phyloP scores from a whole-genome alignment of 2,113 vertebrate species.

The Morone chrysops region DNA sequence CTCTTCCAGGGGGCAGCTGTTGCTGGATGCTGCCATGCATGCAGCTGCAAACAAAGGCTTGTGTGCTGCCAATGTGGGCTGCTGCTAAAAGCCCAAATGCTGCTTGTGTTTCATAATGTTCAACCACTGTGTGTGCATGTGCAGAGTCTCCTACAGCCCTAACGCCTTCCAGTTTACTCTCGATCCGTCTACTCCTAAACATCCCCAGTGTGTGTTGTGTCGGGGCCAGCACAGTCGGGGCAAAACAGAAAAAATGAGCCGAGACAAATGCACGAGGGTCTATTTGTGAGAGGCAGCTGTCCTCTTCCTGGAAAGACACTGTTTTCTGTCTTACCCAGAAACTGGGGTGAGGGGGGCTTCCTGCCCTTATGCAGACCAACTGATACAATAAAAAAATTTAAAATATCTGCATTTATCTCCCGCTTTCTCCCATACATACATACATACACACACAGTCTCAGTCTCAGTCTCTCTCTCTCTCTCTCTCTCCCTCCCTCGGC shows the following conservation, averaged over 20 bases:
- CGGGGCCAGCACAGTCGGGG: slow-evolving; percentile 5
- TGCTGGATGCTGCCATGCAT: slow-evolving; percentile 61
- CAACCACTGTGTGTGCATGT: slow-evolving; percentile 6
- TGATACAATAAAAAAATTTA: slow-evolving; percentile 39
- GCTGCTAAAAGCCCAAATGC: slow-evolving; percentile 65
- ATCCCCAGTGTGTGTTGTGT: slow-evolving; percentile 8
- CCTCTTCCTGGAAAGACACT: slow-evolving; percentile 61
- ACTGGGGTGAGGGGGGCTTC: slow-evolving; percentile 15
- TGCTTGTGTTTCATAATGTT: slow-evolving; percentile 69
- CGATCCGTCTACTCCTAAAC: slow-evolving; percentile 4
- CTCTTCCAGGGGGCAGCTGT: slow-evolving; percentile 57
- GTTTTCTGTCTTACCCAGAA: slow-evolving; percentile 34
- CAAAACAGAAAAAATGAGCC: slow-evolving; percentile 11
- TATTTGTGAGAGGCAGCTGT: slow-evolving; percentile 54
- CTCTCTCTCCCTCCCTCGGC: neutral
- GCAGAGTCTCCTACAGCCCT: slow-evolving; percentile 8
- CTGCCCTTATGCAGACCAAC: slow-evolving; percentile 17
- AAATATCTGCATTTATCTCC: slow-evolving; percentile 2
- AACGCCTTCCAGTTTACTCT: slow-evolving; percentile 54
- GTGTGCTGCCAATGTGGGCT: slow-evolving; percentile 52
- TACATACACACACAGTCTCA: neutral
- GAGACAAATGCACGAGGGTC: slow-evolving; percentile 19
- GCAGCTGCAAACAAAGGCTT: slow-evolving; percentile 70
- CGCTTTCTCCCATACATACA: neutral
- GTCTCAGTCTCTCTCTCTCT: no score